A percentile compares a stretch with the other conserved stretches of the same genome.
These are phyloP conservation scores for Aphis gossypii DNA, from an alignment of 1,140 invertebrate genomes.

Conservation along the genomic window DNA sequence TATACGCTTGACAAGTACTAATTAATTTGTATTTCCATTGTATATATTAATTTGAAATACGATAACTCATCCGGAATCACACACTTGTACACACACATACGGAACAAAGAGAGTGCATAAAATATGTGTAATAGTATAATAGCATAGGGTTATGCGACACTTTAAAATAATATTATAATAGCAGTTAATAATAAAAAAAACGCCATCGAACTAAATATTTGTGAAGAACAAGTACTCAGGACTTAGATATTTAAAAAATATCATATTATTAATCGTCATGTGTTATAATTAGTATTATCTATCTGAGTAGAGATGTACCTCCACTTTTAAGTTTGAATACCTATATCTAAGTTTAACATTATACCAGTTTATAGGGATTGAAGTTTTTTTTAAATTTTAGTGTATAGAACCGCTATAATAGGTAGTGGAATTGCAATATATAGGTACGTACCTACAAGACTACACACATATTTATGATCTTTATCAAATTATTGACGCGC, in stretches of 20 bases:
- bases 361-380: too few relatives aligned
- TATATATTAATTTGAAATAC: not conserved
- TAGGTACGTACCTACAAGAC: not conserved
- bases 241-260: too few relatives aligned
- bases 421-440: not conserved
- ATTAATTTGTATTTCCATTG: slow-evolving; percentile 24
- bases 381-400: not conserved
- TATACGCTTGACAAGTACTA: not conserved
- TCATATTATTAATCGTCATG: too few relatives aligned
- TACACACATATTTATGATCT: not conserved
- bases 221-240: too few relatives aligned
- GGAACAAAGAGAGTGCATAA: not conserved
- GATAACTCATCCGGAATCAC: not conserved
- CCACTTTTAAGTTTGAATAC: too few relatives aligned
- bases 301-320: too few relatives aligned
- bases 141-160: not conserved
- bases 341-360: too few relatives aligned
- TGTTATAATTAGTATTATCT: too few relatives aligned
- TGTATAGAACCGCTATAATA: not conserved
- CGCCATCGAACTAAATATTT: not conserved
- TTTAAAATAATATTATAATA: not conserved
- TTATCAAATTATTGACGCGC: not conserved
- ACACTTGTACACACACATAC: not conserved
- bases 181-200: not conserved
- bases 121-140: not conserved